Evolutionary conservation across 2,888 invertebrate species (phyloP).

Genomic region (Aphodius sticticus): DNA sequence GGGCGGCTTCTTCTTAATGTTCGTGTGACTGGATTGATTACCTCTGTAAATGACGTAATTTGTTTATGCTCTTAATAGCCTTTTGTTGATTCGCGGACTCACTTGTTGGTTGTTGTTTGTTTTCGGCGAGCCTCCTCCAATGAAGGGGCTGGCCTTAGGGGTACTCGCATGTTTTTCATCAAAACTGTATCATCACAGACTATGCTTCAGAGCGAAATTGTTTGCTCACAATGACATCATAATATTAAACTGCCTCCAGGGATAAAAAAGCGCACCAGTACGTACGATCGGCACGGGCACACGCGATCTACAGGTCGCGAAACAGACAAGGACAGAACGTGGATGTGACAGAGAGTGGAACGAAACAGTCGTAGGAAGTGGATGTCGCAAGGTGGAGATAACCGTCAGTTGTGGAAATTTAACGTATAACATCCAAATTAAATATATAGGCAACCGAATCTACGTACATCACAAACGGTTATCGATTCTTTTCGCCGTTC

Average conservation of each 20-base stretch:
- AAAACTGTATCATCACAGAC: conserved; percentile 36
- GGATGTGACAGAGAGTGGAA: conserved; percentile 14
- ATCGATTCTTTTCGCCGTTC: too few relatives aligned
- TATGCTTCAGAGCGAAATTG: conserved; percentile 26
- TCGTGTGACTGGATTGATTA: conserved; percentile 25
- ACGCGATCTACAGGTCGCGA: neutral
- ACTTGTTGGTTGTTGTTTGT: conserved; percentile 32
- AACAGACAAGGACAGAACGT: conserved; percentile 11
- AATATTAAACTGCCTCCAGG: neutral
- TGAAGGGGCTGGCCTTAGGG: conserved; percentile 44
- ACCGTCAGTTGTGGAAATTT: neutral
- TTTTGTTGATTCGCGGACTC: conserved; percentile 21
- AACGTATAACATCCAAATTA: neutral
- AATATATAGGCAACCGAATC: neutral
- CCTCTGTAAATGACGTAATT: conserved; percentile 17
- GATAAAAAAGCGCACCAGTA: conserved; percentile 7
- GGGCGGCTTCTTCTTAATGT: conserved; percentile 72
- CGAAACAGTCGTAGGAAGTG: conserved; percentile 12
- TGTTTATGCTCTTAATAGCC: neutral
- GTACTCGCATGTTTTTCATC: conserved; percentile 46
- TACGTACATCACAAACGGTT: neutral
- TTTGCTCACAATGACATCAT: conserved; percentile 35
- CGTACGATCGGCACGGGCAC: neutral
- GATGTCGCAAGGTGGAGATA: neutral
- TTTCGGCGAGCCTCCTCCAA: conserved; percentile 43